Evolutionary conservation across 2,113 vertebrate genomes (phyloP).

Genomic region (Caracal caracal): DNA sequence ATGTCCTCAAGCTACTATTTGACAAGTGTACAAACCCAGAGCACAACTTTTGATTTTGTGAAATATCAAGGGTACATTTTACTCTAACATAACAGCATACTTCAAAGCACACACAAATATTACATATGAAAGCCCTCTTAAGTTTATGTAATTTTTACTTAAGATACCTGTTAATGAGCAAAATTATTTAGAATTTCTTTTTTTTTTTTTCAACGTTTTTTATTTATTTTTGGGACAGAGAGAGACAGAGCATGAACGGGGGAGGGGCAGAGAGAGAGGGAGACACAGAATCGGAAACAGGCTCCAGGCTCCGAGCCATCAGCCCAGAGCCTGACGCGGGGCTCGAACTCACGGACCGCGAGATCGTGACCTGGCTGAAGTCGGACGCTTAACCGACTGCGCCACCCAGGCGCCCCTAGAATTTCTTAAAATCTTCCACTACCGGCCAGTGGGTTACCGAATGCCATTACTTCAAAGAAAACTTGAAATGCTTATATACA

Average conservation of each 20-base stretch:
- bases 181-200: constrained; percentile 7
- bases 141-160: not conserved
- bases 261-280: too few species aligned
- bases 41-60: not conserved
- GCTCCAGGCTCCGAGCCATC: too few species aligned
- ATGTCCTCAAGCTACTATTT: not conserved
- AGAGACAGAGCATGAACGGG: too few species aligned
- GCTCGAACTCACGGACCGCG: too few species aligned
- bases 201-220: too few species aligned
- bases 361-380: too few species aligned
- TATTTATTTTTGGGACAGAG: too few species aligned
- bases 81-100: not conserved
- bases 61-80: not conserved
- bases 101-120: not conserved
- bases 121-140: not conserved
- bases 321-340: too few species aligned
- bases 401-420: too few species aligned
- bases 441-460: not conserved
- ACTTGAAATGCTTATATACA: not conserved
- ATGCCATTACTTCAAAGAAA: not conserved
- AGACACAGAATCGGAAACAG: too few species aligned
- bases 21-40: not conserved
- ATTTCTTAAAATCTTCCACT: constrained; percentile 49
- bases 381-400: too few species aligned
- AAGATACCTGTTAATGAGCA: not conserved